phyloP scores from a whole-genome alignment of 2,888 invertebrate genomes.

The Chrysodeixis includens region DNA sequence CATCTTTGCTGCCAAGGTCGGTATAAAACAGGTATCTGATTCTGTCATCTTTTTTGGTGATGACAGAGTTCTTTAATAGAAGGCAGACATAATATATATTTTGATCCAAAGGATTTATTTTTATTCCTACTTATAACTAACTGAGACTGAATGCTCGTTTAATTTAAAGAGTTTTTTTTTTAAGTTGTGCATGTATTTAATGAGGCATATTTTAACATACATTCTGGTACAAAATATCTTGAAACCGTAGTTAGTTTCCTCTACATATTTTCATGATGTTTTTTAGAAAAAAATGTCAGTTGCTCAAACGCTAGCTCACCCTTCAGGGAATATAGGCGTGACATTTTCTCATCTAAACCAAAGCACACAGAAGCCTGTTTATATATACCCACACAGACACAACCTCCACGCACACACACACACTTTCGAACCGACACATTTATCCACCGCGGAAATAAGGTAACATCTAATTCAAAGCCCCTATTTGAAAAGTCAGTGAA shows the following conservation, averaged over 20 bases:
- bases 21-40: slow-evolving; percentile 64
- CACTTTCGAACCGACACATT: slow-evolving; percentile 1
- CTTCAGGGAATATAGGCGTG: slow-evolving; percentile 1
- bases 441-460: slow-evolving; percentile 40
- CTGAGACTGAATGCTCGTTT: too few relatives aligned
- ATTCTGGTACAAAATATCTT: not conserved
- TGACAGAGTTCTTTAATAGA: not conserved
- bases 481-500: slow-evolving; percentile 49
- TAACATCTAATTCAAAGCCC: slow-evolving; percentile 31
- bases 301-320: not conserved
- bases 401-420: not conserved
- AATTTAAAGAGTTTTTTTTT: too few relatives aligned
- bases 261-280: not conserved
- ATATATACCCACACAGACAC: not conserved
- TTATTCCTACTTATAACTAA: not conserved
- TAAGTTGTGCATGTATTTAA: too few relatives aligned
- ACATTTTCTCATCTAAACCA: slow-evolving; percentile 1
- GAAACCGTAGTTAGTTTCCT: not conserved
- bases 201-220: too few relatives aligned
- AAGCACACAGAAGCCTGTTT: not conserved
- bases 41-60: slow-evolving; percentile 46
- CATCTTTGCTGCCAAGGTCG: slow-evolving; percentile 60
- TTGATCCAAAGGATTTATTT: not conserved
- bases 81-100: not conserved
- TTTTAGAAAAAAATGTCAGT: not conserved